These are phyloP conservation scores for Apostichopus californicus DNA, from an alignment of 35 echinoderm and acorn worm genomes.

Conservation along the genomic window DNA sequence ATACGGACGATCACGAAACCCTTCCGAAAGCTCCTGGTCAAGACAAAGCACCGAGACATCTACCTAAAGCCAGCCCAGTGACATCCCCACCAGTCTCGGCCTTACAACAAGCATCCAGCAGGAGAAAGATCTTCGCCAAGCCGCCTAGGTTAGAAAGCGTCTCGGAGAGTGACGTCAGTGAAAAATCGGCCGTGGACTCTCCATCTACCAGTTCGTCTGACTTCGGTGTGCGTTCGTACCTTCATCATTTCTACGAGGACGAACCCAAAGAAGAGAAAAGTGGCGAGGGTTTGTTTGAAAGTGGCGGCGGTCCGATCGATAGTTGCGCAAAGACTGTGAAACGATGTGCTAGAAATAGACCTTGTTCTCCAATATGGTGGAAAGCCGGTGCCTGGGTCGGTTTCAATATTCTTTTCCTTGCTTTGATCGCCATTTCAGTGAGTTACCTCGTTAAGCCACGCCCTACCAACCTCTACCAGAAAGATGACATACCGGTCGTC, in stretches of 20 bases:
- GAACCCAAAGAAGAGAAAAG: conserved; percentile 66
- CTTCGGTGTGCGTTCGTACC: conserved; percentile 88
- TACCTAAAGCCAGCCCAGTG: conserved; percentile 5
- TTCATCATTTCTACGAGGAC: conserved; percentile 98
- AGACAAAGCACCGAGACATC: conserved; percentile 40
- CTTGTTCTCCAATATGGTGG: conserved; percentile 90
- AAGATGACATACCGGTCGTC: conserved; percentile 72
- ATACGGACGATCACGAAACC: not conserved
- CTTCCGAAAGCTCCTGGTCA: not conserved
- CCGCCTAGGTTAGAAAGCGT: conserved; percentile 92
- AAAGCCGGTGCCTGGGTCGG: conserved; percentile 97
- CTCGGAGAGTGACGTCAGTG: conserved; percentile 89
- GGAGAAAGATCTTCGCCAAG: conserved; percentile 76
- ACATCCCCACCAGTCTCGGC: conserved; percentile 3
- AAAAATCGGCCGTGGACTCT: conserved; percentile 48
- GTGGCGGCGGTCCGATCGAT: conserved; percentile 61
- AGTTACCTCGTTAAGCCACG: conserved; percentile 81
- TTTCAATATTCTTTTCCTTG: conserved; percentile 82
- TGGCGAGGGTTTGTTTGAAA: conserved; percentile 54
- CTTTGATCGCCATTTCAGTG: conserved; percentile 73
- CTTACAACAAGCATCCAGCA: conserved; percentile 41
- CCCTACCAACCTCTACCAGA: conserved; percentile 69
- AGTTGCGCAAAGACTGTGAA: conserved; percentile 29
- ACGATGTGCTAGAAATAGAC: conserved; percentile 4
- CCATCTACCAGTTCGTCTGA: conserved; percentile 72